Conservation (phyloP, 2,797 vertebrate species). For the Melanotaenia parkinsoni region DNA sequence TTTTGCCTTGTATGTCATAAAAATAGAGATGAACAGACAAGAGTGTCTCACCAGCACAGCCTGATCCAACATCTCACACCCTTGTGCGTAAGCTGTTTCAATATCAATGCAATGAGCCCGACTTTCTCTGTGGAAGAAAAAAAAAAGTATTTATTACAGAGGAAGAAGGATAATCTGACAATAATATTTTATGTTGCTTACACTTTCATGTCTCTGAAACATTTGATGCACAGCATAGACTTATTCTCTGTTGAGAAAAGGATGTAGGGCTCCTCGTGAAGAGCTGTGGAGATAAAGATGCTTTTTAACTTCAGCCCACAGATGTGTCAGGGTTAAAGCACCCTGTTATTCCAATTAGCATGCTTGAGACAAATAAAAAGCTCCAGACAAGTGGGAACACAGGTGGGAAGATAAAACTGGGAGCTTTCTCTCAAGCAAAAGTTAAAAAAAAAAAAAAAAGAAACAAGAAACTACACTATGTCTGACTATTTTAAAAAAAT, state of each 20-base stretch:
- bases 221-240: slow-evolving; percentile 96
- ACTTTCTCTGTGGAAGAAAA: slow-evolving; percentile 85
- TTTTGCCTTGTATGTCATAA: slow-evolving; percentile 4
- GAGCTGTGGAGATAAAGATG: slow-evolving; percentile 77
- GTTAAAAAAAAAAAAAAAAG: too few species aligned
- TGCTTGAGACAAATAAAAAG: slow-evolving; percentile 8
- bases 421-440: neutral
- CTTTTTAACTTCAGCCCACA: slow-evolving; percentile 21
- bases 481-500: slow-evolving; percentile 1
- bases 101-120: slow-evolving; percentile 95
- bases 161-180: neutral
- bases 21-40: slow-evolving; percentile 5
- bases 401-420: neutral
- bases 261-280: slow-evolving; percentile 93
- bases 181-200: slow-evolving; percentile 69
- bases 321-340: neutral
- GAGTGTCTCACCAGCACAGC: slow-evolving; percentile 88
- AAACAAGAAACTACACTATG: neutral
- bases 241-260: slow-evolving; percentile 96
- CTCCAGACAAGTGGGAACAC: slow-evolving; percentile 11
- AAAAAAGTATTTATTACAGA: neutral
- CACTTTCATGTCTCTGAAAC: slow-evolving; percentile 97
- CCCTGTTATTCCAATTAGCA: slow-evolving; percentile 3
- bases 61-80: slow-evolving; percentile 94
- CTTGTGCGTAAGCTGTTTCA: slow-evolving; percentile 92